Base-by-base conservation (phyloP, 2,113 vertebrate species). In the Oreochromis niloticus region DNA sequence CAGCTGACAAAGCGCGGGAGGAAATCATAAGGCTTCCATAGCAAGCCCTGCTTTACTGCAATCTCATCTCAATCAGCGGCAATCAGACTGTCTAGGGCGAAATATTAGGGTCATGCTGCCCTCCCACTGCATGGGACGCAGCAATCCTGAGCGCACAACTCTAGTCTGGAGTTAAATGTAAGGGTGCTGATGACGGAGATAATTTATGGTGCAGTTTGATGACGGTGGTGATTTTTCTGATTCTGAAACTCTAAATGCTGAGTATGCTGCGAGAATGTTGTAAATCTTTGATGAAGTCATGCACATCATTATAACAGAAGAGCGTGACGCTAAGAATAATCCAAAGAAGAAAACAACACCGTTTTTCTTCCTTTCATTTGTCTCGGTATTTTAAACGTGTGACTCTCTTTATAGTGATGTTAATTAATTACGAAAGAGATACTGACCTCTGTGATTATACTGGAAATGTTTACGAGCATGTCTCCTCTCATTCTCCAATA, bases 11-110 rank as follows among this genome's bases (percentile, higher is more conserved):
- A 84, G 86, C 56, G 68, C 90, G 52, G 89, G 83, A 91, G 85
- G 90, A 93, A 93, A 90, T 89, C 88, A 85, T 84, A 81, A 78
- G 22, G 54, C 78, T 59, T 84, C 87, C 80, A 39, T n/a, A 27
- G 86, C 17, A 32, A 61, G 36, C 10, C 13, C 39, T 12, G 56
- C 83, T 91, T 87, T 88, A 85, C 71, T n/a, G 91, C 90, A 92
- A 91, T 94, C 92, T 81, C 85, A 88, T 94, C 94, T 92, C 94
- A 94, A 95, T 96, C 95, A 94, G 91, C 14, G 4, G 88, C 92
- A 95, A 94, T 95, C 94, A 95, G 87, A 80, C 39, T 27, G 82
- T 83, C 84, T 80, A 16, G 87, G 59, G 41, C 17, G 8, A 85
- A 89, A 88, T 83, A 89, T 89, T 52, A 82, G 83, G 93, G 90